Conservation (phyloP, 2,888 invertebrate genomes). For the Agelastica alni region DNA sequence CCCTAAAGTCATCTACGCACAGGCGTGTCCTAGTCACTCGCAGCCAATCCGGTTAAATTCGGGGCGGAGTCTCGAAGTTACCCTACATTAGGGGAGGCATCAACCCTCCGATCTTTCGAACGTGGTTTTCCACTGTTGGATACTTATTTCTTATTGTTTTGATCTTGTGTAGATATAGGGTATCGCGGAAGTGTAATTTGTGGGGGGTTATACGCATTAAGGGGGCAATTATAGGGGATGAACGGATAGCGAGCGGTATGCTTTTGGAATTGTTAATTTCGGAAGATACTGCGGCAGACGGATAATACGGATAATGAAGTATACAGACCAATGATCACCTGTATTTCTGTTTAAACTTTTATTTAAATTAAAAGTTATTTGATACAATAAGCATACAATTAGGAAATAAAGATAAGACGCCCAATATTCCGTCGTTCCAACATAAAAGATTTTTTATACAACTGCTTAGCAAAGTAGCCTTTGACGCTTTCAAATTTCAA, state of each 20-base stretch:
- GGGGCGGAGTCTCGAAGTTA: slow-evolving; percentile 21
- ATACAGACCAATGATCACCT: too few relatives aligned
- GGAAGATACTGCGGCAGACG: slow-evolving; percentile 1
- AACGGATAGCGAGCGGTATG: slow-evolving; percentile 13
- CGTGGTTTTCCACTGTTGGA: slow-evolving; percentile 28
- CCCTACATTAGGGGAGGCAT: slow-evolving; percentile 26
- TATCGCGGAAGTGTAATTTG: slow-evolving; percentile 22
- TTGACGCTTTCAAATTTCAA: too few relatives aligned
- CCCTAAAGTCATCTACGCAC: slow-evolving; percentile 40
- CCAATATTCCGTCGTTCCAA: too few relatives aligned
- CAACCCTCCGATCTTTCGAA: slow-evolving; percentile 22
- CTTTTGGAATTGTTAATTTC: slow-evolving; percentile 20
- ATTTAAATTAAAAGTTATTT: too few relatives aligned
- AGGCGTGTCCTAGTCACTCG: slow-evolving; percentile 34
- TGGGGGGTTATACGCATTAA: slow-evolving; percentile 22
- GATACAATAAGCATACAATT: too few relatives aligned
- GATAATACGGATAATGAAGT: background rate
- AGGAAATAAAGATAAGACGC: too few relatives aligned
- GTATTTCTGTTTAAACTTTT: too few relatives aligned
- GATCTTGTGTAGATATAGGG: slow-evolving; percentile 27
- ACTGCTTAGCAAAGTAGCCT: too few relatives aligned
- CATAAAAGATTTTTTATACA: too few relatives aligned
- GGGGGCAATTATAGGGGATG: slow-evolving; percentile 22
- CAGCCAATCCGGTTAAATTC: slow-evolving; percentile 17
- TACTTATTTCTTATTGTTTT: slow-evolving; percentile 31